Evolutionary conservation across 1,140 invertebrate genomes (phyloP).

Genomic region (Euborellia annulipes): DNA sequence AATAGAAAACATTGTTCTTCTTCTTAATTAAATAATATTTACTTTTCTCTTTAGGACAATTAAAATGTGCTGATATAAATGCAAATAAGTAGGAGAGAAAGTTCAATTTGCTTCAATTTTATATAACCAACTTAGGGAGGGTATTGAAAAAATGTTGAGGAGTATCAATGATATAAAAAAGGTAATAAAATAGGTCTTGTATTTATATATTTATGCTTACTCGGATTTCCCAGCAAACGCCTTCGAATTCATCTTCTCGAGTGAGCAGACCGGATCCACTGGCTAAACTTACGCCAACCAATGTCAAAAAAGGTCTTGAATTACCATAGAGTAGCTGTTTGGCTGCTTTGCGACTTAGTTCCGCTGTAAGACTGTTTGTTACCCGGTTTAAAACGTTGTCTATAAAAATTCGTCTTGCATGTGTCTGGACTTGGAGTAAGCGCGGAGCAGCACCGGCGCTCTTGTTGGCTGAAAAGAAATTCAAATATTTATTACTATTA

Average conservation of each 20-base stretch:
- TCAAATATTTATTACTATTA: too few relatives aligned
- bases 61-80: slow-evolving; percentile 5
- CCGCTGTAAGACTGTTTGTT: slow-evolving; percentile 43
- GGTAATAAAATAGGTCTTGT: too few relatives aligned
- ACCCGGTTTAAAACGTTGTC: slow-evolving; percentile 51
- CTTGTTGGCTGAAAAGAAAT: slow-evolving; percentile 28
- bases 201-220: slow-evolving; percentile 25
- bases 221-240: slow-evolving; percentile 61
- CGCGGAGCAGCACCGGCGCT: slow-evolving; percentile 23
- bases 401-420: slow-evolving; percentile 45
- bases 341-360: slow-evolving; percentile 41
- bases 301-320: slow-evolving; percentile 53
- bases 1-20: too few relatives aligned
- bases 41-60: too few relatives aligned
- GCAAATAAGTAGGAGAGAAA: background rate
- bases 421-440: slow-evolving; percentile 34
- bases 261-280: slow-evolving; percentile 58
- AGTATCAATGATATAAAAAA: too few relatives aligned
- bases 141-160: too few relatives aligned
- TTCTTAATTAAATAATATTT: too few relatives aligned
- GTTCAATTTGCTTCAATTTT: too few relatives aligned
- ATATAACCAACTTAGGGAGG: too few relatives aligned
- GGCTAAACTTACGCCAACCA: slow-evolving; percentile 57
- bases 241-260: slow-evolving; percentile 62
- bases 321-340: slow-evolving; percentile 48